These are phyloP conservation scores for Trichosurus vulpecula DNA, from an alignment of 2,797 vertebrate genomes.

Conservation along the genomic window DNA sequence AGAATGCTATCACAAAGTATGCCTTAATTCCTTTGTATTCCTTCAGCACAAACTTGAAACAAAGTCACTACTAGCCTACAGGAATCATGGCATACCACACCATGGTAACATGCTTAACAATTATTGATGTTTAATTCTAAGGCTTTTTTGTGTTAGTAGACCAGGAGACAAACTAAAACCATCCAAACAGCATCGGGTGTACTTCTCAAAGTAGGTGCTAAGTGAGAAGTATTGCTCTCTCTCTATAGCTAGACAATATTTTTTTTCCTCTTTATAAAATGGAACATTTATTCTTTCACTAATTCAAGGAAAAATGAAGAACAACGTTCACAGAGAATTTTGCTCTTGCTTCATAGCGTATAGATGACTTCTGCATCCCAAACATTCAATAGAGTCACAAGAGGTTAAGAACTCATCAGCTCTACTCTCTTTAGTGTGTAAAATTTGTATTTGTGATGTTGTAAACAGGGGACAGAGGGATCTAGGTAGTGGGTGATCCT, in stretches of 20 bases:
- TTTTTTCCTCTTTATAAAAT: neutral
- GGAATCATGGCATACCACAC: neutral
- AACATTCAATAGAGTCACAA: neutral
- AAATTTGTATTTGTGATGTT: neutral
- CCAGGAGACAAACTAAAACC: neutral
- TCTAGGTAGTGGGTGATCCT: no score
- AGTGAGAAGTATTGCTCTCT: neutral
- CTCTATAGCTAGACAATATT: neutral
- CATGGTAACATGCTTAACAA: neutral
- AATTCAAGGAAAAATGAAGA: neutral
- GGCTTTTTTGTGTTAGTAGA: neutral
- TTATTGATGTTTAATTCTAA: neutral
- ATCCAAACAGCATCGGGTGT: neutral
- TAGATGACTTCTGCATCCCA: accelerated
- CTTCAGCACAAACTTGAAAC: neutral
- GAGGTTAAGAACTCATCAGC: neutral
- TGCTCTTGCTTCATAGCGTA: neutral
- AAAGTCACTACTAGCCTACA: neutral
- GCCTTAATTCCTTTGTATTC: neutral
- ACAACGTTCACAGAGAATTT: accelerated
- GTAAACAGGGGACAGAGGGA: neutral
- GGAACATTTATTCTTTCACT: neutral
- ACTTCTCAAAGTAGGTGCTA: neutral
- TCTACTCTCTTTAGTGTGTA: neutral
- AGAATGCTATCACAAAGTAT: neutral